Evolutionary conservation across 2,888 invertebrate species (phyloP).

Genomic region (Prosopocoilus inquinatus): DNA sequence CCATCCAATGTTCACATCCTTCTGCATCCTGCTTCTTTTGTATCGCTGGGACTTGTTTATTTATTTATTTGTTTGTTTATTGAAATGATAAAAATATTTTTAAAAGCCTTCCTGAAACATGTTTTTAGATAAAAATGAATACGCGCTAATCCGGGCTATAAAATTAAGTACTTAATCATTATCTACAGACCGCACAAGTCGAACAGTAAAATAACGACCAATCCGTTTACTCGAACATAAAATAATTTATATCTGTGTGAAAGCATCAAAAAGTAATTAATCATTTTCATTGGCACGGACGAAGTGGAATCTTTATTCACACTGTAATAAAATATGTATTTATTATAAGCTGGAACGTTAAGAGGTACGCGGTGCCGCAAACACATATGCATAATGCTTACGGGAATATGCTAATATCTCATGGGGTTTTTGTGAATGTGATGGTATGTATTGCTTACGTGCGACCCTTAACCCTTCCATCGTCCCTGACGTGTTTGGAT

Average conservation of each 20-base stretch:
- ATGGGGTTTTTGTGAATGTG: slow-evolving; percentile 12
- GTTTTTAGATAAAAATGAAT: too few relatives aligned
- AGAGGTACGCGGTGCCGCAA: slow-evolving; percentile 9
- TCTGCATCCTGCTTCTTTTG: too few relatives aligned
- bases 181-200: too few relatives aligned
- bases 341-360: slow-evolving; percentile 28
- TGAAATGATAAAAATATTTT: too few relatives aligned
- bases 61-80: too few relatives aligned
- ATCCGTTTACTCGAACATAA: too few relatives aligned
- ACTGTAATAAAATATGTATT: slow-evolving; percentile 35
- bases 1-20: too few relatives aligned
- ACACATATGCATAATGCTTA: slow-evolving; percentile 5
- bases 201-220: too few relatives aligned
- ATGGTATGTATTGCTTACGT: slow-evolving; percentile 8
- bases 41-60: too few relatives aligned
- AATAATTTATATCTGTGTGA: slow-evolving; percentile 32
- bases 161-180: too few relatives aligned
- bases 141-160: too few relatives aligned
- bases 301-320: slow-evolving; percentile 30
- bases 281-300: slow-evolving; percentile 26
- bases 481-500: slow-evolving; percentile 24
- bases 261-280: slow-evolving; percentile 37
- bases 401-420: slow-evolving; percentile 20
- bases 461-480: slow-evolving; percentile 10
- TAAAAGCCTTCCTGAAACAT: too few relatives aligned